phyloP scores from a whole-genome alignment of 2,113 vertebrate genomes.

The Rhinolophus sinicus region DNA sequence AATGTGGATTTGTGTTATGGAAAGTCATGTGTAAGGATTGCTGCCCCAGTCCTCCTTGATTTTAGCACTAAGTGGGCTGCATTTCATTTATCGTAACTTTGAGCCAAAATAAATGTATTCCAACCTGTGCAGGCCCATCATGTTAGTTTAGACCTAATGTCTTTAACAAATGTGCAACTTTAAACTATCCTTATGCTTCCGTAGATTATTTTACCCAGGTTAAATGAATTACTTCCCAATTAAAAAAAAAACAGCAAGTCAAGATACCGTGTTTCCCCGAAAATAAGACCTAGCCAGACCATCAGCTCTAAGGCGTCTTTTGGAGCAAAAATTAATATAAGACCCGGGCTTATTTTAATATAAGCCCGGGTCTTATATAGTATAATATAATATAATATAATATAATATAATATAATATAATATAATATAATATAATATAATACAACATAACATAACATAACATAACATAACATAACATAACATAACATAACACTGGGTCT shows the following conservation, averaged over 20 bases:
- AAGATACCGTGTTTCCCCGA: neutral
- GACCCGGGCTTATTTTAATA: too few species aligned
- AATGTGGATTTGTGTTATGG: conserved; percentile 79
- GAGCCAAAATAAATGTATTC: conserved; percentile 81
- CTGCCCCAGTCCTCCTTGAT: conserved; percentile 64
- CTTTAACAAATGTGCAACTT: conserved; percentile 77
- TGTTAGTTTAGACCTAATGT: conserved; percentile 70
- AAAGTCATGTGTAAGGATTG: conserved; percentile 80
- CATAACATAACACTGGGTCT: too few species aligned
- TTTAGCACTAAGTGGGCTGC: conserved; percentile 77
- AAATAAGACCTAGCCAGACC: too few species aligned
- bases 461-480: too few species aligned
- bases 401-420: too few species aligned
- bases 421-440: too few species aligned
- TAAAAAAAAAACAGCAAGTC: neutral
- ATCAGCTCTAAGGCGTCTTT: too few species aligned
- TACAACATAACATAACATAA: too few species aligned
- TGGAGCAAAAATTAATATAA: too few species aligned
- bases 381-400: too few species aligned
- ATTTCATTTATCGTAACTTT: conserved; percentile 79
- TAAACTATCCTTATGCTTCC: conserved; percentile 68
- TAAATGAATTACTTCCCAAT: conserved; percentile 43
- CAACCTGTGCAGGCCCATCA: conserved; percentile 61
- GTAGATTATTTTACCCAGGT: conserved; percentile 47
- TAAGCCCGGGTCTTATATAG: too few species aligned